Percentiles rank a stretch among this genome's conserved stretches.
Conservation (phyloP, 2,888 invertebrate species). For the Hipparchia sbordonii region DNA sequence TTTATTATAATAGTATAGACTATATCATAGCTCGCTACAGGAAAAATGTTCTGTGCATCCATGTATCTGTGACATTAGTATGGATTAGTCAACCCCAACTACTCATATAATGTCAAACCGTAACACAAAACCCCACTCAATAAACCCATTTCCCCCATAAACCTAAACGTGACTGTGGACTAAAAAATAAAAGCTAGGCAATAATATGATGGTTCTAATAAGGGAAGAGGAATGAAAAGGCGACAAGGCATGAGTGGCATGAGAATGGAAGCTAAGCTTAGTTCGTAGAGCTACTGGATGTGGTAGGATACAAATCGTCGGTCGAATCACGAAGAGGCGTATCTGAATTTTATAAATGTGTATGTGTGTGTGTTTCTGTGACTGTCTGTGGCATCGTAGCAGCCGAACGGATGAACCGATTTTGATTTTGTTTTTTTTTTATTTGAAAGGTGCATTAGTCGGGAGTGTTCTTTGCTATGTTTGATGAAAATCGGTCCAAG, state of each 20-base stretch:
- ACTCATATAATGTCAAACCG: slow-evolving; percentile 35
- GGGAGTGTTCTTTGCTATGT: too few species aligned
- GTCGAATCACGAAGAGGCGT: too few species aligned
- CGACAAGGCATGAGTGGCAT: slow-evolving; percentile 51
- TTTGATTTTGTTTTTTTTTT: too few species aligned
- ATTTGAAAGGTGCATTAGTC: too few species aligned
- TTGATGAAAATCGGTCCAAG: too few species aligned
- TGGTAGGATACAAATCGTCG: not conserved
- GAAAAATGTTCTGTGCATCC: not conserved
- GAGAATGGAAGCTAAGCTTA: slow-evolving; percentile 44
- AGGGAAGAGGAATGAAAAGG: slow-evolving; percentile 47
- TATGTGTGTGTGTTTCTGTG: too few species aligned
- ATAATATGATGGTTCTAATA: slow-evolving; percentile 54
- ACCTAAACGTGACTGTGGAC: slow-evolving; percentile 43
- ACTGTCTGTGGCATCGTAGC: too few species aligned
- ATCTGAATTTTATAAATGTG: too few species aligned
- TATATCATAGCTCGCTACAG: not conserved
- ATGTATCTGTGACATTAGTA: slow-evolving; percentile 14
- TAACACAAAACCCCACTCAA: slow-evolving; percentile 36
- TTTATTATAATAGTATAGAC: too few species aligned
- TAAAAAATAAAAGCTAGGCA: slow-evolving; percentile 48
- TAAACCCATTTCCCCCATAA: slow-evolving; percentile 40
- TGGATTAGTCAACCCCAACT: slow-evolving; percentile 13
- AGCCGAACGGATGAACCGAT: too few species aligned
- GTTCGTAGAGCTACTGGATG: slow-evolving; percentile 28